Base-by-base conservation (phyloP, 2,797 vertebrate genomes). In the Rachycentron canadum region DNA sequence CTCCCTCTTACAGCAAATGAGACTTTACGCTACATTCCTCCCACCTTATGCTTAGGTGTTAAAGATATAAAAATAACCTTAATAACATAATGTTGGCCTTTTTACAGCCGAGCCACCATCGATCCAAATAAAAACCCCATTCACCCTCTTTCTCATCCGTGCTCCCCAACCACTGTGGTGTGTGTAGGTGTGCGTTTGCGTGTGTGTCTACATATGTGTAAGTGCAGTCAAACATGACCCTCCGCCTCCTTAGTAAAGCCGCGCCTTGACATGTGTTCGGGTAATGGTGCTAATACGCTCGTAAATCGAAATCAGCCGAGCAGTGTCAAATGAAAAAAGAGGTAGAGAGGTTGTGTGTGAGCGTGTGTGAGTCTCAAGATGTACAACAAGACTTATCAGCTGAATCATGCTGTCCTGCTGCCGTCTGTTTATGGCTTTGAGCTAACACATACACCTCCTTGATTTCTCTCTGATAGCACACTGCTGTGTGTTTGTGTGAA, bases 281-380 rank as follows among this genome's bases (percentile, higher is more conserved):
- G 83, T 93, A 93, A 92, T 91, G 88, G 82, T 56, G 32, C 79
- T 94, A 92, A 93, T 92, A 89, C 28, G 41, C 80, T 88, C 87
- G 85, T 93, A 92, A 92, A 94, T 93, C 84, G 76, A 91, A 89
- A 92, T 91, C 87, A 90, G 78, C 76, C 67, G 26, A 4, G 72
- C 75, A 86, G 49, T 72, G 83, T 85, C 79, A 87, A 82, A 86
- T 85, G 58, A 82, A 76, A 79, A 76, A 74, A 66, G 74, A 76
- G 78, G 32, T 62, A 43, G 41, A 43, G 68, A 58, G 58, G 14
- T 17, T 63, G 61, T 78, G 66, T 56, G 59, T 61, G 13, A 30
- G 64, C 59, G 57, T 34, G 49, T 63, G 63, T 78, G 62, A 64
- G 52, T 81, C 56, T 82, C 25, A 34, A 61, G 62, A 81, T 88